Percentiles rank a stretch among this genome's conserved stretches.
Evolutionary conservation across 37 sponge, comb jelly and placozoan species (phyloP).

Genomic region (Cliona cf. orientalis): DNA sequence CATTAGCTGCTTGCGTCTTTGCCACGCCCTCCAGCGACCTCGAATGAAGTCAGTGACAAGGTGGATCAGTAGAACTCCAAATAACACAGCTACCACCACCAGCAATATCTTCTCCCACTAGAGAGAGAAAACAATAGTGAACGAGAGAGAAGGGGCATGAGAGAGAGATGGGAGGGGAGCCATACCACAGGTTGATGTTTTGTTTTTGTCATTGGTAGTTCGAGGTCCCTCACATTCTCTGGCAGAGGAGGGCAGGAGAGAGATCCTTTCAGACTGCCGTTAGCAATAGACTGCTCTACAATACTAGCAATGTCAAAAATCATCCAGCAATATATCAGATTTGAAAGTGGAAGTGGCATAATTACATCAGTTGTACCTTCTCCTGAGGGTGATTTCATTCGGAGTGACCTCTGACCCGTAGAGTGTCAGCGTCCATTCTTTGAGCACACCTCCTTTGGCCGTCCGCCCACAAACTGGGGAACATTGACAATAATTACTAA

Average conservation of each 20-base stretch:
- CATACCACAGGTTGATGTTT: neutral
- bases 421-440: constrained; percentile 39
- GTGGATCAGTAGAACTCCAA: constrained; percentile 17
- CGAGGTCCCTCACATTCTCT: constrained; percentile 1
- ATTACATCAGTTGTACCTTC: neutral
- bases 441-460: constrained; percentile 8
- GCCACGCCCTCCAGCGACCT: neutral
- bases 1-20: constrained; percentile 3
- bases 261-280: neutral
- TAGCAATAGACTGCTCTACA: constrained; percentile 20
- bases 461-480: neutral
- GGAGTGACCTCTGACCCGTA: constrained; percentile 37
- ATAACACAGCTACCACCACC: constrained; percentile 7
- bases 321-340: too few species aligned
- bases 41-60: neutral
- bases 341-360: too few species aligned
- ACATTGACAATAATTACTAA: neutral
- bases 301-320: too few species aligned
- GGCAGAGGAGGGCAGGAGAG: constrained; percentile 34
- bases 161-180: neutral
- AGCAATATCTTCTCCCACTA: constrained; percentile 30
- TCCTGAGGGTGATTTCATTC: constrained; percentile 22
- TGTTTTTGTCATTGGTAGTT: neutral
- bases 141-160: neutral
- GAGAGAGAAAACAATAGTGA: neutral